Evolutionary conservation across 2,888 invertebrate species (phyloP).

Genomic region (Acanthoscelides obtectus): DNA sequence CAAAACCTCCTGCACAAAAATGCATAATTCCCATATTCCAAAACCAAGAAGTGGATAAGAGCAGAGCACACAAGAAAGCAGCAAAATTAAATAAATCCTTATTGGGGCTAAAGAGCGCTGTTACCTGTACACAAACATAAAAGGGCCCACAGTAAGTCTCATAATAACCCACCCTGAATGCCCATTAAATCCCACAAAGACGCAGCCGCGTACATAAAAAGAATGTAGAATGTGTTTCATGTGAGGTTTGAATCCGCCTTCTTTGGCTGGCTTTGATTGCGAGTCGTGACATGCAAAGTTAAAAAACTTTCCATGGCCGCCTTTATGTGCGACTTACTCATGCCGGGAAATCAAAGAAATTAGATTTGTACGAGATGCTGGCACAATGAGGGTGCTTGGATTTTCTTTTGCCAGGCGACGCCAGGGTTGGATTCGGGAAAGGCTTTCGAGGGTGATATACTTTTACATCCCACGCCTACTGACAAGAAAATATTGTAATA

Average conservation of each 20-base stretch:
- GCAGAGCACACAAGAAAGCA: not conserved
- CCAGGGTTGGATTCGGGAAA: not conserved
- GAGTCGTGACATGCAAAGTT: not conserved
- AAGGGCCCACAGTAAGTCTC: not conserved
- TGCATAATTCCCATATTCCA: not conserved
- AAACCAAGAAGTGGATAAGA: not conserved
- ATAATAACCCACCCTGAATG: not conserved
- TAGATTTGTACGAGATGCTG: not conserved
- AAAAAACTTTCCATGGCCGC: not conserved
- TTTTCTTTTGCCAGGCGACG: not conserved
- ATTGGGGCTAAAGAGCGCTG: not conserved
- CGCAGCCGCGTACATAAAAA: not conserved
- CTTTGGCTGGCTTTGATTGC: not conserved
- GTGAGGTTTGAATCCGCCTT: not conserved
- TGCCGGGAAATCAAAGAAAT: not conserved
- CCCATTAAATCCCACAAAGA: not conserved
- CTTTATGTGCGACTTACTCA: not conserved
- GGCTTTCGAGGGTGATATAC: not conserved
- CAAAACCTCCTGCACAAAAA: no score
- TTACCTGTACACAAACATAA: not conserved
- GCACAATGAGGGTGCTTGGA: not conserved
- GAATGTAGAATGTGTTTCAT: not conserved
- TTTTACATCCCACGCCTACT: no score
- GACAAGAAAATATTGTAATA: no score
- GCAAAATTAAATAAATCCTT: not conserved